Evolutionary conservation across 2,113 vertebrate genomes (phyloP).

Genomic region (Lepus timidus): DNA sequence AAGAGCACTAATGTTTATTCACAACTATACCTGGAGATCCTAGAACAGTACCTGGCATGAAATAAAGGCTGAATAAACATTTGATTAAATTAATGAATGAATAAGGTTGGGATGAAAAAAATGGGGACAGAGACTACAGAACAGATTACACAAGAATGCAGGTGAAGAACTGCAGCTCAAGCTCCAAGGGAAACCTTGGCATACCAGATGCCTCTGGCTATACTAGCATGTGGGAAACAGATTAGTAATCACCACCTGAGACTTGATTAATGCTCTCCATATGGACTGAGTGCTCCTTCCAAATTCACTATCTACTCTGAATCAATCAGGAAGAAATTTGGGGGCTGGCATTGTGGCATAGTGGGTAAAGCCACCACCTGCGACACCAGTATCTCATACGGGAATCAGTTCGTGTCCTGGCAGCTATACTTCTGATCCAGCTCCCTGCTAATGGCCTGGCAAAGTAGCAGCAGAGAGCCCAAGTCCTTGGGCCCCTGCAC

Average conservation of each 20-base stretch:
- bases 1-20: not conserved
- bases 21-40: not conserved
- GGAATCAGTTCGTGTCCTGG: no score
- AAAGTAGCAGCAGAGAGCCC: no score
- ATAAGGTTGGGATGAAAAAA: constrained; percentile 18
- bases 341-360: not conserved
- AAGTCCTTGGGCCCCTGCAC: no score
- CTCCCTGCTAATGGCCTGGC: no score
- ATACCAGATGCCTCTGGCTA: not conserved
- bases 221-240: not conserved
- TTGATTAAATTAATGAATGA: constrained; percentile 1
- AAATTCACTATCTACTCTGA: constrained; percentile 28
- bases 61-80: not conserved
- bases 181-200: not conserved
- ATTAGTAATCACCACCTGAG: not conserved
- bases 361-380: no score
- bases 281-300: not conserved
- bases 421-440: no score
- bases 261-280: not conserved
- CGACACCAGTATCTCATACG: no score
- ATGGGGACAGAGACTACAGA: not conserved
- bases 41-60: not conserved
- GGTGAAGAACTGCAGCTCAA: constrained; percentile 12
- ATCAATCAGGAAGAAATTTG: constrained; percentile 33
- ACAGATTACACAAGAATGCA: not conserved